Evolutionary conservation across 2,113 vertebrate species (phyloP).

Genomic region (Morone saxatilis): DNA sequence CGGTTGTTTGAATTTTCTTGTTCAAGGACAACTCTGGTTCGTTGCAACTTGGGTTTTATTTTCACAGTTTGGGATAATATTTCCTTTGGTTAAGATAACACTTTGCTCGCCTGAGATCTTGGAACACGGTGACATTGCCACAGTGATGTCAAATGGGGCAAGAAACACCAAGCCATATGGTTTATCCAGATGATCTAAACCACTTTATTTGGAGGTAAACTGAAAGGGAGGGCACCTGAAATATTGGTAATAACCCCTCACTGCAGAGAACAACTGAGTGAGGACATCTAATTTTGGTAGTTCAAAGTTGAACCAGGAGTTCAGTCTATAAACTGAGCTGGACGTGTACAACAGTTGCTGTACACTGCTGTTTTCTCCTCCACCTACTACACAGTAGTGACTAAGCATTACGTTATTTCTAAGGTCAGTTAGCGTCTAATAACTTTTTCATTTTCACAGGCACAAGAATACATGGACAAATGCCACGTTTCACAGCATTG

Average conservation of each 20-base stretch:
- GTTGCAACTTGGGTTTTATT: conserved; percentile 9
- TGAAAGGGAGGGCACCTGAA: neutral
- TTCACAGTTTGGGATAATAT: neutral
- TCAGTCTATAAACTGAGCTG: neutral
- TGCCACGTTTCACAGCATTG: neutral
- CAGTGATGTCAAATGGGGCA: neutral
- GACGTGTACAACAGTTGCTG: too few relatives aligned
- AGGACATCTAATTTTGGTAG: too few relatives aligned
- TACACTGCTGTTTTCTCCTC: too few relatives aligned
- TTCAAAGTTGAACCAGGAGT: too few relatives aligned
- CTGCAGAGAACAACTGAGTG: neutral
- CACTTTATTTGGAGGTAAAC: neutral
- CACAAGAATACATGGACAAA: neutral
- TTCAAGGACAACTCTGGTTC: conserved; percentile 21
- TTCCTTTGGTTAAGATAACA: neutral
- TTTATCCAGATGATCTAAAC: neutral
- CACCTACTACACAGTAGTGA: too few relatives aligned
- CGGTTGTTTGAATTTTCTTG: neutral
- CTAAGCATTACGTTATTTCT: too few relatives aligned
- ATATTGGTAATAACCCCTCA: neutral
- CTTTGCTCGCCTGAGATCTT: neutral
- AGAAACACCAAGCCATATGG: neutral
- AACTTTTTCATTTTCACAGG: neutral
- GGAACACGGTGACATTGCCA: neutral
- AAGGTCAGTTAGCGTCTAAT: neutral